phyloP scores from a whole-genome alignment of 2,113 vertebrate species.

The Ictidomys tridecemlineatus region DNA sequence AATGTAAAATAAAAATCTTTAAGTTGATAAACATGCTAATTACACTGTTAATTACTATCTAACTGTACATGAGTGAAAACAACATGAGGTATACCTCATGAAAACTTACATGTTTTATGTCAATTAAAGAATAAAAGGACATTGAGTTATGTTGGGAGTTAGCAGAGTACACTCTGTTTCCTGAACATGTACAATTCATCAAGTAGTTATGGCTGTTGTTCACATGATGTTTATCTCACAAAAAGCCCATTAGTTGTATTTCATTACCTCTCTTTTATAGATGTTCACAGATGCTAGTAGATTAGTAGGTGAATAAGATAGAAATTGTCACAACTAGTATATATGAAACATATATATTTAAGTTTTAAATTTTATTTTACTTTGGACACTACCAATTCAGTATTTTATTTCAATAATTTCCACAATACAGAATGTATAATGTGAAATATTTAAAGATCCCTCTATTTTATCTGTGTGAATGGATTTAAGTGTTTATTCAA shows the following conservation, averaged over 20 bases:
- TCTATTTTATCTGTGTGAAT: background rate
- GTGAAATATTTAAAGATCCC: background rate
- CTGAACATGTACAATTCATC: background rate
- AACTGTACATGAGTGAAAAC: background rate
- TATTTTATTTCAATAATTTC: background rate
- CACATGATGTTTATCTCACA: background rate
- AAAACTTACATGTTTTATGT: background rate
- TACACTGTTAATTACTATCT: background rate
- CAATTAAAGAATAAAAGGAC: background rate
- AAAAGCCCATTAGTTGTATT: constrained; percentile 1
- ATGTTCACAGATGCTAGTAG: background rate
- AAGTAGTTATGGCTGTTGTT: constrained; percentile 1
- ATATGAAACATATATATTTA: background rate
- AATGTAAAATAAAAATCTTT: background rate
- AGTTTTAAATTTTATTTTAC: background rate
- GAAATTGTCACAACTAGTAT: background rate
- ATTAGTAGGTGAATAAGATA: background rate
- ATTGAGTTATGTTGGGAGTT: background rate
- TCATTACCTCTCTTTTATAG: constrained; percentile 23
- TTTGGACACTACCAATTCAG: background rate
- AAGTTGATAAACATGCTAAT: background rate
- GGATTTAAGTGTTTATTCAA: background rate
- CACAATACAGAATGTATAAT: background rate
- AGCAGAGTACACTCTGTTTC: background rate
- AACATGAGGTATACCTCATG: background rate